phyloP scores from a whole-genome alignment of 2,888 invertebrate genomes.

The Phyllotreta cruciferae region DNA sequence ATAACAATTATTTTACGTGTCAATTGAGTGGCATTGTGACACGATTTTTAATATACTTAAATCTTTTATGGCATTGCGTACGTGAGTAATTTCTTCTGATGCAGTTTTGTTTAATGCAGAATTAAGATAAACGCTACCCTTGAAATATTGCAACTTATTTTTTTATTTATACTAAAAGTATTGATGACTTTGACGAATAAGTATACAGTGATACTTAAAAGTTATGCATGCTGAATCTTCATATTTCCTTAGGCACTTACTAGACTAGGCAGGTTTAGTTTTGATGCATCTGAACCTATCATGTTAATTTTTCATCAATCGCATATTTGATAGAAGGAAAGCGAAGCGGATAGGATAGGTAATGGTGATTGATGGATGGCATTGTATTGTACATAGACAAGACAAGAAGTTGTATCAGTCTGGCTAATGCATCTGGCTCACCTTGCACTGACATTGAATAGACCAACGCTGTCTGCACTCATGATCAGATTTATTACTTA shows the following conservation, averaged over 20 bases:
- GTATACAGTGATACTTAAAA: too few species aligned
- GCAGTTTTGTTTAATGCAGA: slow-evolving; percentile 11
- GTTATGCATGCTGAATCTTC: too few species aligned
- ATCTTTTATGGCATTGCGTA: slow-evolving; percentile 34
- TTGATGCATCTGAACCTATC: too few species aligned
- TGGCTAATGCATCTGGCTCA: slow-evolving; percentile 52
- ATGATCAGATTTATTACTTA: slow-evolving; percentile 53
- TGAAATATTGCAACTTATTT: too few species aligned
- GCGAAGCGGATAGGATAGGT: not conserved
- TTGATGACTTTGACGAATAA: too few species aligned
- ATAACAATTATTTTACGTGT: slow-evolving; percentile 39
- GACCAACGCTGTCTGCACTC: slow-evolving; percentile 53
- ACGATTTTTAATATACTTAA: slow-evolving; percentile 40
- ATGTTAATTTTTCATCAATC: not conserved
- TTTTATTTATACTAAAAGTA: too few species aligned
- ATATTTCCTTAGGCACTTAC: too few species aligned
- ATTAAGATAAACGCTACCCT: too few species aligned
- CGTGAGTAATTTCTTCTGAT: slow-evolving; percentile 40
- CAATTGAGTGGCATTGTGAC: slow-evolving; percentile 33
- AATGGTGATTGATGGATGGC: slow-evolving; percentile 21
- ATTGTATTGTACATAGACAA: slow-evolving; percentile 39
- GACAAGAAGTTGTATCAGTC: slow-evolving; percentile 32
- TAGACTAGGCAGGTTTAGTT: too few species aligned
- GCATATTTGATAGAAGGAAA: not conserved
- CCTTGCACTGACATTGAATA: slow-evolving; percentile 59